Conservation (phyloP, 23 tunicate species). For the Pegea sp. region DNA sequence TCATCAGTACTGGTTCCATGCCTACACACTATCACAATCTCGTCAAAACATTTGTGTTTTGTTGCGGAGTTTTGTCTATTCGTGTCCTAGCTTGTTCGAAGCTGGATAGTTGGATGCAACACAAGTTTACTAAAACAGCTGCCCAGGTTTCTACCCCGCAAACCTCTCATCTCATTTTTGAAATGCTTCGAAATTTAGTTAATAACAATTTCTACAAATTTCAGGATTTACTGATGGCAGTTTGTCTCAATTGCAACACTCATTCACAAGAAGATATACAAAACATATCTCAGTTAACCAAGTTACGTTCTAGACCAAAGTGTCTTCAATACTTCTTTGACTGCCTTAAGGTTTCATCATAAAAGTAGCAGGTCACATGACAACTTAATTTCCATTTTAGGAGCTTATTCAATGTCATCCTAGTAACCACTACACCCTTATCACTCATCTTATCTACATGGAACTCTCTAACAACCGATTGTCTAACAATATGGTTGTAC, state of each 20-base stretch:
- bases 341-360: slow-evolving; percentile 40
- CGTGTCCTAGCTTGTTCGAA: slow-evolving; percentile 37
- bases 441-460: slow-evolving; percentile 59
- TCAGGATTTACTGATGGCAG: slow-evolving; percentile 45
- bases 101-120: slow-evolving; percentile 83
- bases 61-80: slow-evolving; percentile 53
- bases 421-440: slow-evolving; percentile 38
- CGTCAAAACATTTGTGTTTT: slow-evolving; percentile 27
- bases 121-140: slow-evolving; percentile 36
- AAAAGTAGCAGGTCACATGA: too few relatives aligned
- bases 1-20: too few relatives aligned
- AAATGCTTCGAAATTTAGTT: too few relatives aligned
- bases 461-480: slow-evolving; percentile 64
- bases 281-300: slow-evolving; percentile 27
- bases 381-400: too few relatives aligned
- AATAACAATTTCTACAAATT: too few relatives aligned
- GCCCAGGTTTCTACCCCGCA: too few relatives aligned
- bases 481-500: slow-evolving; percentile 78
- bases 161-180: too few relatives aligned
- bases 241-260: slow-evolving; percentile 54
- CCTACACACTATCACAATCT: too few relatives aligned
- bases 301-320: slow-evolving; percentile 38
- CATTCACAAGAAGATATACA: slow-evolving; percentile 76
- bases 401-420: slow-evolving; percentile 60
- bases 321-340: slow-evolving; percentile 16